A percentile compares a stretch with the other conserved stretches of the same genome.
Evolutionary conservation across 2,797 vertebrate genomes (phyloP).

Genomic region (Gambusia yucatana): DNA sequence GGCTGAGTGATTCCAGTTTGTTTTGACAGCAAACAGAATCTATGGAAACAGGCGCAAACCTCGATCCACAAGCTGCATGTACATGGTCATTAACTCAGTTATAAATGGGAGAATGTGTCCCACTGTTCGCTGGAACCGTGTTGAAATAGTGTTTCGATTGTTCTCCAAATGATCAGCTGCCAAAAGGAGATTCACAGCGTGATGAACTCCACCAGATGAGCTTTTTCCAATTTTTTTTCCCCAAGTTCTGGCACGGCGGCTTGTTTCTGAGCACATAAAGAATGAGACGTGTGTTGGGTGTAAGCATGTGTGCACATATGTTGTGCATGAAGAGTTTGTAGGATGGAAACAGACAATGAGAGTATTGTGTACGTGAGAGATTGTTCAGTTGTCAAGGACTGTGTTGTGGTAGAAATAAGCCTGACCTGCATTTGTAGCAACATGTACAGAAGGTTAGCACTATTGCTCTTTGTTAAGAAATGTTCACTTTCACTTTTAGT

Average conservation of each 20-base stretch:
- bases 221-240: slow-evolving; percentile 50
- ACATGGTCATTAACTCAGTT: slow-evolving; percentile 57
- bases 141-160: slow-evolving; percentile 74
- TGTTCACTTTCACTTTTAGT: background rate
- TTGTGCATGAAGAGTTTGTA: slow-evolving; percentile 31
- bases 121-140: slow-evolving; percentile 53
- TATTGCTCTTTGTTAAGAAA: background rate
- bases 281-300: slow-evolving; percentile 39
- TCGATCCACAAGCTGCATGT: slow-evolving; percentile 46
- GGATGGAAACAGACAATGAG: slow-evolving; percentile 54
- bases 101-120: slow-evolving; percentile 65
- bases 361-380: slow-evolving; percentile 57
- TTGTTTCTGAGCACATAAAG: slow-evolving; percentile 45
- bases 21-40: slow-evolving; percentile 62
- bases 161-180: slow-evolving; percentile 63
- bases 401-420: slow-evolving; percentile 28
- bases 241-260: slow-evolving; percentile 45
- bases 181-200: slow-evolving; percentile 63
- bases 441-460: background rate
- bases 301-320: slow-evolving; percentile 19
- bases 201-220: slow-evolving; percentile 64
- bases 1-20: slow-evolving; percentile 46
- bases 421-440: slow-evolving; percentile 17
- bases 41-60: slow-evolving; percentile 62
- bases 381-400: slow-evolving; percentile 52